These are phyloP conservation scores for Cyphomyrmex costatus DNA, from an alignment of 1,140 invertebrate genomes.

Conservation along the genomic window DNA sequence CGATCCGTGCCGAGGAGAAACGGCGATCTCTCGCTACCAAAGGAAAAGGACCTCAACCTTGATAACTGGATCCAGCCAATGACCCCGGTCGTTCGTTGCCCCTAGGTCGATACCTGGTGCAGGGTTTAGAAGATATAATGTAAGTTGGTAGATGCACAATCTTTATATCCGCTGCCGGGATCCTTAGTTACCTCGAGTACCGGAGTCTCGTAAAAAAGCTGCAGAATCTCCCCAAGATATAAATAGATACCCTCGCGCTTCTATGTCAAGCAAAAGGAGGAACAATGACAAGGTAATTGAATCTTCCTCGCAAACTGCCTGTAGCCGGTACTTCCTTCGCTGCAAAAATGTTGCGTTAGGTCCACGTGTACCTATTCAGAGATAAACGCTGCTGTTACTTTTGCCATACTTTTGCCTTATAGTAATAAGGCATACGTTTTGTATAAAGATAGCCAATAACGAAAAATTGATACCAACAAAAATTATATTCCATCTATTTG, in stretches of 20 bases:
- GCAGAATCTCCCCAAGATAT: conserved; percentile 40
- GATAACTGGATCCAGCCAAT: conserved; percentile 80
- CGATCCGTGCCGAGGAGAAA: conserved; percentile 67
- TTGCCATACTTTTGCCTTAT: not conserved
- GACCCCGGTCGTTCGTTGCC: conserved; percentile 77
- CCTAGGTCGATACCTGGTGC: conserved; percentile 58
- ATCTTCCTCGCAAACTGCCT: not conserved
- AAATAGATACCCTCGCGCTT: conserved; percentile 39
- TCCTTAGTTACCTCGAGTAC: conserved; percentile 36
- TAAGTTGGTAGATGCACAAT: conserved; percentile 47
- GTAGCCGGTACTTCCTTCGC: conserved; percentile 25
- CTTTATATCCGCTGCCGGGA: conserved; percentile 47
- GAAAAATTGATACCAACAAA: not conserved
- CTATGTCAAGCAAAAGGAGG: not conserved
- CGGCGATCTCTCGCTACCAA: conserved; percentile 68
- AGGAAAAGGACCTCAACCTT: conserved; percentile 78
- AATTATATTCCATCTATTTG: conserved; percentile 4
- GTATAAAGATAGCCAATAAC: not conserved
- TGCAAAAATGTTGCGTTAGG: not conserved
- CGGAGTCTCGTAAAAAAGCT: conserved; percentile 39
- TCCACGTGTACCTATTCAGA: not conserved
- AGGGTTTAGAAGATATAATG: conserved; percentile 70
- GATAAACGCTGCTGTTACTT: not conserved
- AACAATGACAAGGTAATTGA: conserved; percentile 56
- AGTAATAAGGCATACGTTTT: not conserved